phyloP scores from a whole-genome alignment of 2,113 vertebrate genomes.

The Solea solea region DNA sequence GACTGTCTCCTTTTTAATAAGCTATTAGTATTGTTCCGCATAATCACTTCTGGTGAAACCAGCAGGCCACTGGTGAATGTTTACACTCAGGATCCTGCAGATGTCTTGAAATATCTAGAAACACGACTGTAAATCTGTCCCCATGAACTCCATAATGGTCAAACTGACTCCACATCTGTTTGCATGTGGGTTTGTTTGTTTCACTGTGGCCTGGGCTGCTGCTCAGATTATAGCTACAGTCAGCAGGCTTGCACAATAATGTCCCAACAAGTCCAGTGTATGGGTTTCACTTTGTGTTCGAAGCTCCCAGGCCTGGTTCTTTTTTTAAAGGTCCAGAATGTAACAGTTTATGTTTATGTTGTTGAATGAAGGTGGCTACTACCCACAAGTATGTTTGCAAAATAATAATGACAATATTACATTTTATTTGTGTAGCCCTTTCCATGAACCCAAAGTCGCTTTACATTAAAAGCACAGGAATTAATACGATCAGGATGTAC shows the following conservation, averaged over 20 bases:
- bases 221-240: constrained; percentile 1
- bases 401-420: no score
- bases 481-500: no score
- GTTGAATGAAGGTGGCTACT: no score
- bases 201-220: background rate
- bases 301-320: no score
- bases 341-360: no score
- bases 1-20: background rate
- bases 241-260: background rate
- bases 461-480: no score
- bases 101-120: background rate
- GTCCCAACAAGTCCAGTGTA: background rate
- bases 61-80: background rate
- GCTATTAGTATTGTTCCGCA: background rate
- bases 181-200: constrained; percentile 9
- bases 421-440: no score
- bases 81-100: background rate
- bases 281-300: no score
- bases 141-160: background rate
- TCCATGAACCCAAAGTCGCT: no score
- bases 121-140: background rate
- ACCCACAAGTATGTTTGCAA: no score
- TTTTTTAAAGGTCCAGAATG: no score
- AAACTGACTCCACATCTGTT: constrained; percentile 17
- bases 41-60: background rate